phyloP scores from a whole-genome alignment of 1,140 invertebrate genomes.

The Chironomus striatipennis region DNA sequence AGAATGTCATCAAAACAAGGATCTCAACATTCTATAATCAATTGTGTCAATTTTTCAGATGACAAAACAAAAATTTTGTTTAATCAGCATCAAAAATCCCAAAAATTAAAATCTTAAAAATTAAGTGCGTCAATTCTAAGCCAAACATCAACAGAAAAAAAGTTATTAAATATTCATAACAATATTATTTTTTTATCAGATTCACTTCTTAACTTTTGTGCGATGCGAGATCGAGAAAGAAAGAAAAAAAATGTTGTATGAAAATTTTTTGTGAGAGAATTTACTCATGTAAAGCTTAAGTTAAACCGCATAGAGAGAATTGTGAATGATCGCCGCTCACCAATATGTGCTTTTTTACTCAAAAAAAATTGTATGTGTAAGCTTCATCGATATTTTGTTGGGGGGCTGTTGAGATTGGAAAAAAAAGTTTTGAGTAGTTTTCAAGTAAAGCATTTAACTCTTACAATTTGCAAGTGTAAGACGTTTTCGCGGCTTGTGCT shows the following conservation, averaged over 20 bases:
- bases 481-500: conserved; percentile 18
- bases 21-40: too few species aligned
- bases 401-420: background rate
- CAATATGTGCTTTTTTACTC: conserved; percentile 9
- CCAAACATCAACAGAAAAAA: background rate
- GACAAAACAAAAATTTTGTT: too few species aligned
- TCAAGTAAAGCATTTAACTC: conserved; percentile 18
- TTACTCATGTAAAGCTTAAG: background rate
- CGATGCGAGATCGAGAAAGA: too few species aligned
- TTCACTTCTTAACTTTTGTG: background rate
- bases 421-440: background rate
- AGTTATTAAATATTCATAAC: background rate
- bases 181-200: background rate
- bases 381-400: background rate
- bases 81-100: too few species aligned
- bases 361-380: background rate
- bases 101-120: too few species aligned
- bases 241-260: background rate
- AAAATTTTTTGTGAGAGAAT: background rate
- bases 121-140: too few species aligned
- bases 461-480: background rate
- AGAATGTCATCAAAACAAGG: too few species aligned
- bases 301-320: background rate
- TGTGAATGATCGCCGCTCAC: background rate
- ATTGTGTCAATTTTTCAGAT: too few species aligned